Percentiles rank a stretch among this genome's conserved stretches.
Conservation (phyloP, 2,113 vertebrate genomes). For the Oncorhynchus gorbuscha region DNA sequence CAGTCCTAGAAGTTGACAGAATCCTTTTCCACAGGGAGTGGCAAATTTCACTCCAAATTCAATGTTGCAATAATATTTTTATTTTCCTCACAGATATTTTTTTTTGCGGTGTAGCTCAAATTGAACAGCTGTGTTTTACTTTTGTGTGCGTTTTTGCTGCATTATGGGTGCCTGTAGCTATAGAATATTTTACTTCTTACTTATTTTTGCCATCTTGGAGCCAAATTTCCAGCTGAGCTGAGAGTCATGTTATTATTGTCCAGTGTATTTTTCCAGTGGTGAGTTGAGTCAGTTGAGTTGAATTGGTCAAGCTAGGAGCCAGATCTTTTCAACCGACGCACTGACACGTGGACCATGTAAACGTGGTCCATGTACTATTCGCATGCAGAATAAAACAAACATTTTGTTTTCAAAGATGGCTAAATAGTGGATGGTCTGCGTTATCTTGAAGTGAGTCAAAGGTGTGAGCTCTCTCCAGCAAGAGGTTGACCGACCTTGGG, state of each 20-base stretch:
- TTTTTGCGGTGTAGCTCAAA: slow-evolving; percentile 16
- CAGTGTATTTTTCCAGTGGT: slow-evolving; percentile 20
- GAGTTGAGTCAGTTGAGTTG: slow-evolving; percentile 5
- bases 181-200: slow-evolving; percentile 1
- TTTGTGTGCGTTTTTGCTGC: slow-evolving; percentile 20
- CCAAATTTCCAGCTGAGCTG: slow-evolving; percentile 19
- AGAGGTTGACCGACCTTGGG: background rate
- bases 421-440: slow-evolving; percentile 11
- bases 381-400: slow-evolving; percentile 14
- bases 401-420: slow-evolving; percentile 25
- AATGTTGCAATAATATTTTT: background rate
- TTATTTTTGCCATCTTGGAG: slow-evolving; percentile 17
- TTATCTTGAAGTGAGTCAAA: background rate
- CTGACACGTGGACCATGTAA: background rate
- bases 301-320: slow-evolving; percentile 5
- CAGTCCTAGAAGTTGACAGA: slow-evolving; percentile 20
- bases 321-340: slow-evolving; percentile 7
- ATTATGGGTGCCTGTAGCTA: slow-evolving; percentile 16
- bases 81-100: background rate
- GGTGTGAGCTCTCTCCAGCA: background rate
- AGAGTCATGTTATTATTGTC: slow-evolving; percentile 23
- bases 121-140: slow-evolving; percentile 9
- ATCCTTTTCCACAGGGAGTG: background rate
- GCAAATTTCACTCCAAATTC: slow-evolving; percentile 14
- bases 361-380: slow-evolving; percentile 7